Percentiles rank a stretch among this genome's conserved stretches.
phyloP scores from a whole-genome alignment of 2,797 vertebrate genomes.

The Pantherophis vulpinus region DNA sequence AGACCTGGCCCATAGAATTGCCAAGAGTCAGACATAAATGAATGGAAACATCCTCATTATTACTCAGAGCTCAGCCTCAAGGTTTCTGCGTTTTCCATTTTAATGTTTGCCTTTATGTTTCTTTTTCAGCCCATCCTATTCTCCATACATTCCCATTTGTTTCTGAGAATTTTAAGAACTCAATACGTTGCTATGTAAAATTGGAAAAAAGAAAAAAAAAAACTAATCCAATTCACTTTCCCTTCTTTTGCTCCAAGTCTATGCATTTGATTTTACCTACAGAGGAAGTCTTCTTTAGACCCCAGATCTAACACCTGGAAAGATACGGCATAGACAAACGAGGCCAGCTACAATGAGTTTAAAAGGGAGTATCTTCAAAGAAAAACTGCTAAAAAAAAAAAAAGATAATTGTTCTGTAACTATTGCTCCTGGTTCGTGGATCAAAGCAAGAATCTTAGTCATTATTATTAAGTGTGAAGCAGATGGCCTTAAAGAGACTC shows the following conservation, averaged over 20 bases:
- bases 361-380: constrained; percentile 25
- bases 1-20: not conserved
- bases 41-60: not conserved
- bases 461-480: not conserved
- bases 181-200: too few species aligned
- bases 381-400: constrained; percentile 43
- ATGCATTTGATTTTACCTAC: not conserved
- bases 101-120: not conserved
- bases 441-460: constrained; percentile 57
- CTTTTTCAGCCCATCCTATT: not conserved
- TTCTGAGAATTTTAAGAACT: not conserved
- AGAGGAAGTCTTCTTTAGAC: not conserved
- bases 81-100: not conserved
- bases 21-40: not conserved
- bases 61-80: not conserved
- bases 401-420: constrained; percentile 33
- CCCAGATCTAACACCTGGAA: not conserved
- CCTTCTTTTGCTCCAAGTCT: not conserved
- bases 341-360: not conserved
- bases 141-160: not conserved
- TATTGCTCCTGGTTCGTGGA: constrained; percentile 30
- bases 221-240: not conserved
- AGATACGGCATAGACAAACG: not conserved
- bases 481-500: constrained; percentile 4
- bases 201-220: not conserved